Evolutionary conservation across 2,888 invertebrate species (phyloP).

Genomic region (Lepetodrilus schrolli): DNA sequence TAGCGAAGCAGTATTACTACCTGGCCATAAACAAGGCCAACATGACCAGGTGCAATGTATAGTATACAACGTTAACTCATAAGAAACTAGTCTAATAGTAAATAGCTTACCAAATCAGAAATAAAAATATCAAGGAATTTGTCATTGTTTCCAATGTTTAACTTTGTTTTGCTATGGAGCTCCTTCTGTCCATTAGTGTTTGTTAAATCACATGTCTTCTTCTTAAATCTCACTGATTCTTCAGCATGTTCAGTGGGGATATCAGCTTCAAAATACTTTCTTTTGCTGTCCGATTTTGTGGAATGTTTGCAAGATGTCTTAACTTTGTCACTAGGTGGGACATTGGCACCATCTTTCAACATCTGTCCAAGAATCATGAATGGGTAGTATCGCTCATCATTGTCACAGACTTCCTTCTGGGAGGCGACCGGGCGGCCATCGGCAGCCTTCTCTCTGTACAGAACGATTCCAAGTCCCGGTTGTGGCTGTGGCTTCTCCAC

Average conservation of each 20-base stretch:
- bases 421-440: not conserved
- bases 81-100: no score
- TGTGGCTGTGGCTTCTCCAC: no score
- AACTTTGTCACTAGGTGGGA: not conserved
- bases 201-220: not conserved
- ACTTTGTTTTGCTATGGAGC: not conserved
- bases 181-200: not conserved
- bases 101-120: no score
- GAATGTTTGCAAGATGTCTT: no score
- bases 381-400: conserved; percentile 46
- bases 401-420: not conserved
- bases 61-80: no score
- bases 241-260: not conserved
- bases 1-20: no score
- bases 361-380: conserved; percentile 54
- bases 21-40: no score
- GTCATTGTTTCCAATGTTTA: not conserved
- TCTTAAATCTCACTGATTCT: conserved; percentile 22
- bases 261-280: conserved; percentile 30
- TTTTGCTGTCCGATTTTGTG: conserved; percentile 19
- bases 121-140: not conserved
- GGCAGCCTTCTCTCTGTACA: no score
- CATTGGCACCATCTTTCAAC: conserved; percentile 36
- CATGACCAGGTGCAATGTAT: no score
- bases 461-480: no score